Percentiles rank a stretch among this genome's conserved stretches.
Conservation (phyloP, 1,140 invertebrate species). For the Drosophila willistoni region DNA sequence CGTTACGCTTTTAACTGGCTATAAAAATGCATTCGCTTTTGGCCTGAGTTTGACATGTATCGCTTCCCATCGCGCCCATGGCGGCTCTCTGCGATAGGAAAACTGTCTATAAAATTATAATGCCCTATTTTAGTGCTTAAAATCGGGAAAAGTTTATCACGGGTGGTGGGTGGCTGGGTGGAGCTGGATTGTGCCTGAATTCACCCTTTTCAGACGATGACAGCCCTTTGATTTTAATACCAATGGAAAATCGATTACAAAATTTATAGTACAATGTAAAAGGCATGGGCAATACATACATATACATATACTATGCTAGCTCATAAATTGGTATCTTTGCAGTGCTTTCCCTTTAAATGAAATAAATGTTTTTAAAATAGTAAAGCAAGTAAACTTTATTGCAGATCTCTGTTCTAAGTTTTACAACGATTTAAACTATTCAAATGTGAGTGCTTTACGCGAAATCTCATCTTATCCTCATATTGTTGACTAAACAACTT, state of each 20-base stretch:
- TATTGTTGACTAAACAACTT: too few relatives aligned
- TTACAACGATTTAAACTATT: too few relatives aligned
- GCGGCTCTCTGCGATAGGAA: not conserved
- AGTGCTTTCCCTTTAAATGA: too few relatives aligned
- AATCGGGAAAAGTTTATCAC: constrained; percentile 64
- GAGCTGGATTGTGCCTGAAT: constrained; percentile 45
- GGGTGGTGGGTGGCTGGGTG: constrained; percentile 32
- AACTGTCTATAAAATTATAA: constrained; percentile 64
- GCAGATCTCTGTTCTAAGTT: too few relatives aligned
- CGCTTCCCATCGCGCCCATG: constrained; percentile 25
- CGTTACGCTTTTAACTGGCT: constrained; percentile 76
- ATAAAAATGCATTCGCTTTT: constrained; percentile 73
- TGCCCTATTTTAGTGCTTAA: constrained; percentile 54
- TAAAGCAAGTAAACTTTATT: too few relatives aligned
- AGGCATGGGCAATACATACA: not conserved
- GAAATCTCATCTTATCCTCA: too few relatives aligned
- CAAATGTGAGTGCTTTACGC: too few relatives aligned
- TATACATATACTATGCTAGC: too few relatives aligned
- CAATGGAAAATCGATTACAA: constrained; percentile 65
- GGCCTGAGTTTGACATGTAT: constrained; percentile 59
- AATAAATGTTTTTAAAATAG: too few relatives aligned
- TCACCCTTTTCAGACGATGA: constrained; percentile 72
- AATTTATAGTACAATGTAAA: constrained; percentile 31
- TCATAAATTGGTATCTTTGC: not conserved
- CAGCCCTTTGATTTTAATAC: constrained; percentile 66